A percentile compares a stretch with the other conserved stretches of the same genome.
Conservation (phyloP, 1,140 invertebrate species). For the Drosophila pachea region DNA sequence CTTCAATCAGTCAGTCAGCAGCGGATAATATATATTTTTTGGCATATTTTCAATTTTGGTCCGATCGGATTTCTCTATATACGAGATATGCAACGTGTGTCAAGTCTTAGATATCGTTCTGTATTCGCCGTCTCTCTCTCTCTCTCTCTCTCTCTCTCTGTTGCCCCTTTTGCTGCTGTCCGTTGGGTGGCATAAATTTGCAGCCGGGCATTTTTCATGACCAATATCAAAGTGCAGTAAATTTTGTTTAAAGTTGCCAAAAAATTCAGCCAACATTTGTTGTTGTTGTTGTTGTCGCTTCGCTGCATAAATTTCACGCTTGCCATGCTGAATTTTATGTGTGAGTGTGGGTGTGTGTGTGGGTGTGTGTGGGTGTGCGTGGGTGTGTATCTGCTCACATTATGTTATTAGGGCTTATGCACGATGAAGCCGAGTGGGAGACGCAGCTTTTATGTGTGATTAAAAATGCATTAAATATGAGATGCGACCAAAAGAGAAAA, state of each 20-base stretch:
- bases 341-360: conserved; percentile 4
- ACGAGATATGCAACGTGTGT: conserved; percentile 13
- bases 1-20: too few relatives aligned
- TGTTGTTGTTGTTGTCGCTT: not conserved
- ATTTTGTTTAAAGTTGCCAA: conserved; percentile 69
- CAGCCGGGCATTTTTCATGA: conserved; percentile 69
- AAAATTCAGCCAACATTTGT: conserved; percentile 42
- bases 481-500: conserved; percentile 15
- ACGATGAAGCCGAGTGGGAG: conserved; percentile 11
- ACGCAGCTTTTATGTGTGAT: conserved; percentile 59
- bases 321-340: not conserved
- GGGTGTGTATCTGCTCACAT: conserved; percentile 14
- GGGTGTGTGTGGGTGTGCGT: conserved; percentile 1
- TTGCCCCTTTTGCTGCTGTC: conserved; percentile 15
- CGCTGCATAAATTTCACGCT: conserved; percentile 46
- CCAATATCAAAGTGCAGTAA: conserved; percentile 72
- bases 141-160: too few relatives aligned
- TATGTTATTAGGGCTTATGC: conserved; percentile 45
- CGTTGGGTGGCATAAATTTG: conserved; percentile 56
- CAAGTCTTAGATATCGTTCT: not conserved
- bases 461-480: conserved; percentile 74
- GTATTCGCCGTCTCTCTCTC: not conserved
- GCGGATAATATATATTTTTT: too few relatives aligned
- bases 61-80: not conserved
- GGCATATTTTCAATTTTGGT: too few relatives aligned